Percentiles rank a stretch among this genome's conserved stretches.
phyloP scores from a whole-genome alignment of 2,888 invertebrate species.

The Rhingia campestris region DNA sequence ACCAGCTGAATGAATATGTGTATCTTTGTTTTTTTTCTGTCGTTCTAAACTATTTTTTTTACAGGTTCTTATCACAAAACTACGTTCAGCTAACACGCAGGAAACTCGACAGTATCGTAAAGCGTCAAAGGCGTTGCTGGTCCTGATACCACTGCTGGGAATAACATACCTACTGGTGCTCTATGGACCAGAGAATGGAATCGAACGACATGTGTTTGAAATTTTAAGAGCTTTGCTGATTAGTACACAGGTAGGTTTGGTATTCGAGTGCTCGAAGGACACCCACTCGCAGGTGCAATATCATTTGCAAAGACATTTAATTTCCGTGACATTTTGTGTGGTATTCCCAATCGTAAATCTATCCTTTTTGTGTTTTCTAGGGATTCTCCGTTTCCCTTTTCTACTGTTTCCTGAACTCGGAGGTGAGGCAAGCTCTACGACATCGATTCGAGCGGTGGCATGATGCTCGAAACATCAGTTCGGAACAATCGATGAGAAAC shows the following conservation, averaged over 20 bases:
- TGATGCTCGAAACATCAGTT: slow-evolving; percentile 82
- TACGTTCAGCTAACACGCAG: slow-evolving; percentile 93
- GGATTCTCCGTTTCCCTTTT: slow-evolving; percentile 95
- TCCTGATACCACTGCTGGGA: slow-evolving; percentile 95
- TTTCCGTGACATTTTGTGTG: background rate
- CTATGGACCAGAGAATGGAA: slow-evolving; percentile 90
- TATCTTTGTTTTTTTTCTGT: background rate
- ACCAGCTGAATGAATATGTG: background rate
- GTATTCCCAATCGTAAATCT: slow-evolving; percentile 9
- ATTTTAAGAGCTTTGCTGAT: slow-evolving; percentile 91
- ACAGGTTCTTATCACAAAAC: slow-evolving; percentile 95
- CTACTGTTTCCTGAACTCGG: slow-evolving; percentile 96
- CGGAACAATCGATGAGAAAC: slow-evolving; percentile 79
- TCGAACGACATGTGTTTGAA: slow-evolving; percentile 89
- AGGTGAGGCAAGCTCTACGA: slow-evolving; percentile 92
- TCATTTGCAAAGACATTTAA: background rate
- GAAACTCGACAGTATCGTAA: slow-evolving; percentile 96
- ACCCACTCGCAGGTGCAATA: background rate
- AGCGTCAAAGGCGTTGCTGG: slow-evolving; percentile 94
- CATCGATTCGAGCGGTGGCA: slow-evolving; percentile 92
- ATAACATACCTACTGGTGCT: slow-evolving; percentile 94
- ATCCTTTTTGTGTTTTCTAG: slow-evolving; percentile 83
- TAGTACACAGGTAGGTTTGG: slow-evolving; percentile 91
- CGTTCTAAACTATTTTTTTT: background rate
- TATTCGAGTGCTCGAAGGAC: no score